Evolutionary conservation across 2,113 vertebrate genomes (phyloP), one percentile per base, ranked within the genome.

Genomic region (Takifugu flavidus): DNA sequence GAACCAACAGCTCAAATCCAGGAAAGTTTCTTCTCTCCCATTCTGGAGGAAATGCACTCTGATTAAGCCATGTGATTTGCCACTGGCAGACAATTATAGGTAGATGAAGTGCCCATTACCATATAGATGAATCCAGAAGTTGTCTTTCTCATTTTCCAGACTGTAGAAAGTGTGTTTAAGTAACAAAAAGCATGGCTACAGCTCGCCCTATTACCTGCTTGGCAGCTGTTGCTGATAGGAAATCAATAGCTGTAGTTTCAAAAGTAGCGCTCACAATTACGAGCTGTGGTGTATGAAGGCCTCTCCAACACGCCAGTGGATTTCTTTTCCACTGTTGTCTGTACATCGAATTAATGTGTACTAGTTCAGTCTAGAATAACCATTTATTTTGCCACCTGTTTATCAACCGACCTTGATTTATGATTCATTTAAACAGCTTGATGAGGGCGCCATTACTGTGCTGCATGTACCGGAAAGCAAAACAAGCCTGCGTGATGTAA

Each of bases 111-210:
- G 53, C 65, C 71, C 77, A 90, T 91, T 91, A 90, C 74, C 90
- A 92, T 91, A 91, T 90, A 91, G 87, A 91, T 90, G 88, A 88
- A 86, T 90, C 84, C 72, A 77, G 64, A 66, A 79, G 75, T 86
- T 83, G 82, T 89, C 84, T 79, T 84, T 84, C 80, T 88, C 82
- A 86, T 90, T 91, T 86, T 86, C 75, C 62, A 67, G 70, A 70
- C 62, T 62, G 65, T 63, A 63, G 63, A 81, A 69, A 70, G 71
- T 78, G 75, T 86, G 80, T 82, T 78, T 69, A 71, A 79, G 62
- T 61, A 68, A 80, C 78, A 78, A 65, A 75, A 65, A 67, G 72
- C 61, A 52, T 56, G 67, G 56, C 67, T 69, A 53, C 55, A 55
- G 67, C 65, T 34, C 52, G 64, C 52, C 8, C 34, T 39, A 62